phyloP scores from a whole-genome alignment of 2,888 invertebrate genomes.

The Alsophila aescularia region DNA sequence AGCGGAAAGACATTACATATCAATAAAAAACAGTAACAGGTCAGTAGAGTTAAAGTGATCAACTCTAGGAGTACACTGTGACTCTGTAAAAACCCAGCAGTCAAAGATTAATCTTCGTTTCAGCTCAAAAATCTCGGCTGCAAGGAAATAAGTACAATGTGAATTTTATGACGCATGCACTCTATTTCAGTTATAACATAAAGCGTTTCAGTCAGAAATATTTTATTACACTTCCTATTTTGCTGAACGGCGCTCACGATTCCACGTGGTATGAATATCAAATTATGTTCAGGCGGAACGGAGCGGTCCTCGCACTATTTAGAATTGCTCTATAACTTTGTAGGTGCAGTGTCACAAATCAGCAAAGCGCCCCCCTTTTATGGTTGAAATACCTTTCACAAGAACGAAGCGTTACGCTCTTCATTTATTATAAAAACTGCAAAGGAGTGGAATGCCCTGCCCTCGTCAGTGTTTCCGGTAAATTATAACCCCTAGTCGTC shows the following conservation, averaged over 20 bases:
- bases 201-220: conserved; percentile 69
- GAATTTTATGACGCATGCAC: conserved; percentile 63
- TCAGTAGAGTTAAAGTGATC: no score
- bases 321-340: conserved; percentile 54
- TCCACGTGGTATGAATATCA: conserved; percentile 74
- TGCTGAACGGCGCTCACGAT: conserved; percentile 69
- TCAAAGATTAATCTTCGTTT: neutral
- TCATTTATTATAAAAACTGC: no score
- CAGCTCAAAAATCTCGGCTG: neutral
- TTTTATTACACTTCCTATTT: conserved; percentile 74
- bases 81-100: no score
- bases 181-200: conserved; percentile 71
- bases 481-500: no score
- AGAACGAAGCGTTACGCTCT: no score
- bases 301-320: conserved; percentile 52
- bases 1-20: no score
- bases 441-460: no score
- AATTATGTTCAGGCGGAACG: conserved; percentile 51
- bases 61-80: no score
- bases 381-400: conserved; percentile 34
- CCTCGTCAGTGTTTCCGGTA: no score
- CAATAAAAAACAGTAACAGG: no score
- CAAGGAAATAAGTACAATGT: conserved; percentile 26
- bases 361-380: no score
- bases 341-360: conserved; percentile 47